Percentiles rank a stretch among this genome's conserved stretches.
These are phyloP conservation scores for Crypturellus tataupa DNA, from an alignment of 2,797 vertebrate genomes.

Conservation along the genomic window DNA sequence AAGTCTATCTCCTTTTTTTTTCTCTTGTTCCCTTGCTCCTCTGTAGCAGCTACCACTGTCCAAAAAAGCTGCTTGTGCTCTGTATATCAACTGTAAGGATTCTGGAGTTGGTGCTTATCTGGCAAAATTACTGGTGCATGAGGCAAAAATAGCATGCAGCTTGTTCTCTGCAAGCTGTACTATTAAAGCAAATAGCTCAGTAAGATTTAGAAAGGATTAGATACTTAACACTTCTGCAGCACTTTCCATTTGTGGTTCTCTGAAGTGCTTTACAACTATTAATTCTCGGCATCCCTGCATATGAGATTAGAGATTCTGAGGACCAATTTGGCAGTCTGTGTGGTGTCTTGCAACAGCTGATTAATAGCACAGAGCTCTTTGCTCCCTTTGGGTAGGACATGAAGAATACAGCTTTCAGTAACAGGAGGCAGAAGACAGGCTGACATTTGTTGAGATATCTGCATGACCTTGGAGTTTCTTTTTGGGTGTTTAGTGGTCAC, in stretches of 20 bases:
- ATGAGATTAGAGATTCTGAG: not conserved
- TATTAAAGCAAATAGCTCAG: conserved; percentile 43
- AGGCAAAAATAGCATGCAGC: conserved; percentile 16
- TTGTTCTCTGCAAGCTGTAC: conserved; percentile 11
- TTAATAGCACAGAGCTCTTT: not conserved
- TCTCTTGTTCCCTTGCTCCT: not conserved
- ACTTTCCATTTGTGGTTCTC: conserved; percentile 45
- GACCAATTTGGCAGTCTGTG: not conserved
- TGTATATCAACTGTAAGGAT: not conserved
- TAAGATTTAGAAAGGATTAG: conserved; percentile 47
- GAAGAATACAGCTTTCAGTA: not conserved
- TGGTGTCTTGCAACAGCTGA: not conserved
- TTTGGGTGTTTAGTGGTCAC: not conserved
- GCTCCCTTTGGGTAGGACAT: not conserved
- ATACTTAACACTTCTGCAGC: not conserved
- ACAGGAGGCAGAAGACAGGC: not conserved
- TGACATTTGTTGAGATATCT: not conserved
- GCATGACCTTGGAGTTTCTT: conserved; percentile 1
- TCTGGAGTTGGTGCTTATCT: conserved; percentile 16
- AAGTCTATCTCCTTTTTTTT: not conserved
- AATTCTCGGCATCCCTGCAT: not conserved
- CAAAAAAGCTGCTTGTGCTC: conserved; percentile 26
- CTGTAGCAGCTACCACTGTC: not conserved
- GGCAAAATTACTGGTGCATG: conserved; percentile 23
- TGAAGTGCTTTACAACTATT: conserved; percentile 32